Evolutionary conservation across 1,140 invertebrate species (phyloP).

Genomic region (Procambarus virginalis): DNA sequence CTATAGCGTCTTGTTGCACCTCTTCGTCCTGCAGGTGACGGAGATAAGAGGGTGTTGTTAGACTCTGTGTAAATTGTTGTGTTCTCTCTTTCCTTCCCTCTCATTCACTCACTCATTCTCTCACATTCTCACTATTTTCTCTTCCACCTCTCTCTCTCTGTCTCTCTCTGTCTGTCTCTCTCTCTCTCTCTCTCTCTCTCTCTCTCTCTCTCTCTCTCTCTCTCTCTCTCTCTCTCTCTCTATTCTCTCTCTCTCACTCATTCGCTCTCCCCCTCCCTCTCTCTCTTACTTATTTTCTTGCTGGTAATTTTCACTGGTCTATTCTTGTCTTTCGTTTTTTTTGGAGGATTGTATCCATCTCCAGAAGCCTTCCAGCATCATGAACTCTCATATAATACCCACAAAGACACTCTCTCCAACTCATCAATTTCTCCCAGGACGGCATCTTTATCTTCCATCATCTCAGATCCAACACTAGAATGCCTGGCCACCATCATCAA

Average conservation of each 20-base stretch:
- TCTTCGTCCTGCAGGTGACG: slow-evolving; percentile 20
- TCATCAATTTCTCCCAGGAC: not conserved
- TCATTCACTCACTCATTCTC: not conserved
- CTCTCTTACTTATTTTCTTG: not conserved
- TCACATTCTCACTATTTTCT: too few species aligned
- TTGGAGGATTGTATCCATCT: too few species aligned
- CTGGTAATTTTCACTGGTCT: not conserved
- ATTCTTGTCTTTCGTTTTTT: too few species aligned
- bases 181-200: not conserved
- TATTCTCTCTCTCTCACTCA: not conserved
- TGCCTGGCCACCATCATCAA: not conserved
- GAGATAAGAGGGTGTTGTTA: not conserved
- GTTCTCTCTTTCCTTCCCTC: not conserved
- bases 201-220: not conserved
- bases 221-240: not conserved
- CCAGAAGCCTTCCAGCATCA: too few species aligned
- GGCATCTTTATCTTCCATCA: not conserved
- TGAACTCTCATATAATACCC: too few species aligned
- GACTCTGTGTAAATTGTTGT: not conserved
- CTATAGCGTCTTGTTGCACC: slow-evolving; percentile 25
- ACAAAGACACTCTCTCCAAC: not conserved
- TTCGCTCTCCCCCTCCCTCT: not conserved
- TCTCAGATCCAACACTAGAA: not conserved
- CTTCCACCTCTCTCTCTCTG: not conserved
- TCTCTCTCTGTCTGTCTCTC: not conserved